Conservation (phyloP, 1,140 invertebrate species). For the Hyposmocoma kahamanoa region DNA sequence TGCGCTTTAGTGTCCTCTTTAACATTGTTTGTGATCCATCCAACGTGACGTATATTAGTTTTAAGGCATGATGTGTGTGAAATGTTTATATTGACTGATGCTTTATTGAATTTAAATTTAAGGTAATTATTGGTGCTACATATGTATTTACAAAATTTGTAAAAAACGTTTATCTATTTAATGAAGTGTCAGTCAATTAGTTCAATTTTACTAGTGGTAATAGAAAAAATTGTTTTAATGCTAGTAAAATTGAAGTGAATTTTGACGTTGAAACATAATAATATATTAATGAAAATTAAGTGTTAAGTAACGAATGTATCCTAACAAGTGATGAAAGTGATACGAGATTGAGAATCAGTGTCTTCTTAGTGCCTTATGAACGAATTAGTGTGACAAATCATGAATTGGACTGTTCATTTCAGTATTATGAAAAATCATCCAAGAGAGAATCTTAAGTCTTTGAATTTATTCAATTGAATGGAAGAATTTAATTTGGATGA, state of each 20-base stretch:
- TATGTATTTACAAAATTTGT: slow-evolving; percentile 11
- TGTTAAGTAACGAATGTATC: slow-evolving; percentile 48
- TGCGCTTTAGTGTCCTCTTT: slow-evolving; percentile 59
- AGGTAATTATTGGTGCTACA: slow-evolving; percentile 33
- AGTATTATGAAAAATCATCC: slow-evolving; percentile 25
- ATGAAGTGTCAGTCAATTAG: slow-evolving; percentile 36
- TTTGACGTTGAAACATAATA: slow-evolving; percentile 53
- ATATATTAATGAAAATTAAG: slow-evolving; percentile 40
- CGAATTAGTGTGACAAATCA: slow-evolving; percentile 21
- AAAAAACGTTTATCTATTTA: slow-evolving; percentile 5
- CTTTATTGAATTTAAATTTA: slow-evolving; percentile 30
- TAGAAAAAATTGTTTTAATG: slow-evolving; percentile 18
- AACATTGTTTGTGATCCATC: slow-evolving; percentile 71
- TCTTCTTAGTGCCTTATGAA: slow-evolving; percentile 34
- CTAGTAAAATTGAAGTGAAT: slow-evolving; percentile 42
- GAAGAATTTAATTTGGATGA: neutral
- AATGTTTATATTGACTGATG: slow-evolving; percentile 36
- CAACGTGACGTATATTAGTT: slow-evolving; percentile 48
- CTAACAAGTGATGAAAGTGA: slow-evolving; percentile 36
- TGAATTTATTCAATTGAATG: neutral
- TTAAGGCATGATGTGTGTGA: slow-evolving; percentile 65
- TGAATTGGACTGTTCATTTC: slow-evolving; percentile 30
- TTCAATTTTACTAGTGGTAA: slow-evolving; percentile 39
- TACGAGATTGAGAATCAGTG: slow-evolving; percentile 22
- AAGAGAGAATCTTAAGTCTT: neutral